Evolutionary conservation across 2,888 invertebrate species (phyloP), one percentile per base, ranked within the genome.

Genomic region (Aspidiotus rigidus): DNA sequence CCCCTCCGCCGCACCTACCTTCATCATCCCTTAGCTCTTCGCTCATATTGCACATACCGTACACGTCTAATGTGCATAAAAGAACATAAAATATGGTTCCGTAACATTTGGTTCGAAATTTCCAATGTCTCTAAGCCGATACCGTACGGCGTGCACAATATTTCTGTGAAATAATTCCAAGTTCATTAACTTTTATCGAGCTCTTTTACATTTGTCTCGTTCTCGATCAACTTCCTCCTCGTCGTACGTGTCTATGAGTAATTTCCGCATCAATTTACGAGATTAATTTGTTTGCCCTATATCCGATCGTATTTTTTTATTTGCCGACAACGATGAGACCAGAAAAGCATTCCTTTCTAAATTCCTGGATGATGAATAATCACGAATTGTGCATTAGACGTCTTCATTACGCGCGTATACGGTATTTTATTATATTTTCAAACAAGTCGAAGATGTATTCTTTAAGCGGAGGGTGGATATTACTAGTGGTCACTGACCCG

Each of bases 1-100:
- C 60, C 66, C 66, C 59, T 16, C 56, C 56, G 17, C 64, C 64
- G 56, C 64, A 39, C 41, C 64, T 13, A 7, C 39, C 39, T 39
- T 28, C 59, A 11, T 66, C 66, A 66, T 66, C 66, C 66, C 66
- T 66, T 66, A 66, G 49, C 59, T 42, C 41, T 59, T 59, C 57
- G 49, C 57, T 66, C 66, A 66, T 66, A 66, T 66, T 59, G 66
- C 66, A 66, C 66, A 57, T 64, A 57, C 16, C 17, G 17, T 10
- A 41, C 41, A 28, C 8, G 64, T 64, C 49, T 57, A 15, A 57
- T 64, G 64, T 64, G 64, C 64, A 64, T 64, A 64, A 64, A 53
- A 64, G 64, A 49, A n/a, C 49, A 54, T 49, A 40, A 44, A 49
- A 62, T 63, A 56, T 17, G 56, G 56, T 56, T 10, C n/a, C 13